These are phyloP conservation scores for Chymomyza fuscimana DNA, from an alignment of 2,888 invertebrate species.

Conservation along the genomic window DNA sequence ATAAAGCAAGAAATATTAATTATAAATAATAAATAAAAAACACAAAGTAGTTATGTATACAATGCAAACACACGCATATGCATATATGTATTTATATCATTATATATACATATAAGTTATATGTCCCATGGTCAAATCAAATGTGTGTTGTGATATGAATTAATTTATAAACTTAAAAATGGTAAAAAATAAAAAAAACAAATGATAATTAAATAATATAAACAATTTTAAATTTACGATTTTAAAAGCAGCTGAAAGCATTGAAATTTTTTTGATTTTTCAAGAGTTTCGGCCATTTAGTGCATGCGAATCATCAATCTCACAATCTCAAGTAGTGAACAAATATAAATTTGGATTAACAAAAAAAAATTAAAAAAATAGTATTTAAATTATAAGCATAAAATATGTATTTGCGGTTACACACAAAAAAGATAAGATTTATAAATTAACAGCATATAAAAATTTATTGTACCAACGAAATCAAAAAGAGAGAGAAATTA, in stretches of 20 bases:
- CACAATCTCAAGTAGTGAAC: neutral
- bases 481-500: slow-evolving; percentile 21
- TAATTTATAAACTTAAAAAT: slow-evolving; percentile 60
- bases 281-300: neutral
- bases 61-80: slow-evolving; percentile 26
- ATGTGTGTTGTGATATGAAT: slow-evolving; percentile 73
- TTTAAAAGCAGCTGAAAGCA: neutral
- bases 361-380: slow-evolving; percentile 6
- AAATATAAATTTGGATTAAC: neutral
- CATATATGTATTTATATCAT: slow-evolving; percentile 31
- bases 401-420: slow-evolving; percentile 14
- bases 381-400: neutral
- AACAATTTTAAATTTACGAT: neutral
- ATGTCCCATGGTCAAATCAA: slow-evolving; percentile 65
- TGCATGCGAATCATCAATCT: neutral
- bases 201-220: neutral
- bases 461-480: slow-evolving; percentile 43
- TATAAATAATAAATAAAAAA: slow-evolving; percentile 25
- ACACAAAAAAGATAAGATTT: neutral
- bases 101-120: slow-evolving; percentile 35
- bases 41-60: slow-evolving; percentile 25
- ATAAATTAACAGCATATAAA: slow-evolving; percentile 3
- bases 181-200: neutral
- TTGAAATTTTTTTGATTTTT: neutral
- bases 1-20: slow-evolving; percentile 16